These are phyloP conservation scores for Percopsis transmontana DNA, from an alignment of 2,113 vertebrate species.

Conservation along the genomic window DNA sequence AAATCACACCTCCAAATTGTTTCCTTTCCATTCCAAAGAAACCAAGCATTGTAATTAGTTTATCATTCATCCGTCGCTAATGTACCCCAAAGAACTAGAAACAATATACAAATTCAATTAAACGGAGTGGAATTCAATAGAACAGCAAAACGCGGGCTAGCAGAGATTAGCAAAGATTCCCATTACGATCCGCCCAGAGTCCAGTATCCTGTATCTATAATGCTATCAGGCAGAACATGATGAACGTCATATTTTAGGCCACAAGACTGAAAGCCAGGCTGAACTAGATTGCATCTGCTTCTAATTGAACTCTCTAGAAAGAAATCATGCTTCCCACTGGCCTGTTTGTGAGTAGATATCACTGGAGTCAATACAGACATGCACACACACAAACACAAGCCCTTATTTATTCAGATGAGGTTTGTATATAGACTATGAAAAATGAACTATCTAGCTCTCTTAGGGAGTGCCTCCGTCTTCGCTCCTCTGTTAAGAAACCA, in stretches of 20 bases:
- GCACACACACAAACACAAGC: neutral
- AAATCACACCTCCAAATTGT: no score
- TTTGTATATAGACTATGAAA: constrained; percentile 21
- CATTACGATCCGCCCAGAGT: constrained; percentile 26
- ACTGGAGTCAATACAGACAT: neutral
- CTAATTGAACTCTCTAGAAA: constrained; percentile 44
- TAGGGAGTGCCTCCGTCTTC: constrained; percentile 34
- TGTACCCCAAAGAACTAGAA: constrained; percentile 9
- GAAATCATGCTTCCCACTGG: constrained; percentile 21
- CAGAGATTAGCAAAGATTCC: constrained; percentile 33
- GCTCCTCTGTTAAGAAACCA: constrained; percentile 54
- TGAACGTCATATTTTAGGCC: constrained; percentile 34
- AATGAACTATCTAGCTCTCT: constrained; percentile 23
- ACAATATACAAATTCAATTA: constrained; percentile 10
- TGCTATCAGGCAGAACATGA: constrained; percentile 50
- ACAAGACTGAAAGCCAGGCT: constrained; percentile 42
- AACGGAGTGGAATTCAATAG: constrained; percentile 25
- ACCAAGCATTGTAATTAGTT: neutral
- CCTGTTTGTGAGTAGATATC: neutral
- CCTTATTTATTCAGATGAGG: constrained; percentile 7
- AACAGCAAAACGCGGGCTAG: neutral
- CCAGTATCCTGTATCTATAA: constrained; percentile 49
- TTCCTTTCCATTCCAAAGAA: no score
- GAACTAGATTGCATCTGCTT: constrained; percentile 40
- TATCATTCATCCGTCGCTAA: constrained; percentile 8